Evolutionary conservation across 2,888 invertebrate species (phyloP).

Genomic region (Crossocerus cetratus): DNA sequence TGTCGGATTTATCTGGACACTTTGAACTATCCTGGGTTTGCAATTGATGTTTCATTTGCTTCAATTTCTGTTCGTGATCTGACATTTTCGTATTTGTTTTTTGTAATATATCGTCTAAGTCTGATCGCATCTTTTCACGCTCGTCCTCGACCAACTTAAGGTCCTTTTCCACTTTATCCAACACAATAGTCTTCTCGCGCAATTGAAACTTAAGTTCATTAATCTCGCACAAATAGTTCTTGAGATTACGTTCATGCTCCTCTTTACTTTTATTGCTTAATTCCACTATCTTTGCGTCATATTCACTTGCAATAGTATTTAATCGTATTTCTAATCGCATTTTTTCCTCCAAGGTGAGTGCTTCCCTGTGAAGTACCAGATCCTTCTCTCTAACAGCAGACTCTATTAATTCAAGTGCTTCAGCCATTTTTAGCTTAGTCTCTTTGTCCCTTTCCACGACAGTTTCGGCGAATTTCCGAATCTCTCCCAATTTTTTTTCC

Average conservation of each 20-base stretch:
- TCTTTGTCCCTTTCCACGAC: slow-evolving; percentile 77
- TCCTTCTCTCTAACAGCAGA: slow-evolving; percentile 80
- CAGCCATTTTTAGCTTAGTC: slow-evolving; percentile 79
- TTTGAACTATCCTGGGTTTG: slow-evolving; percentile 55
- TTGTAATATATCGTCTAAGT: slow-evolving; percentile 23
- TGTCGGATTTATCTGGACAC: slow-evolving; percentile 51
- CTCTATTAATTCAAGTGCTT: slow-evolving; percentile 80
- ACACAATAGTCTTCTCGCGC: slow-evolving; percentile 79
- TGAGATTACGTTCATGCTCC: slow-evolving; percentile 80
- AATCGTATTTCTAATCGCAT: slow-evolving; percentile 61
- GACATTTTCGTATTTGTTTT: slow-evolving; percentile 57
- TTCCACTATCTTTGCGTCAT: slow-evolving; percentile 74
- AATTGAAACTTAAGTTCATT: slow-evolving; percentile 80
- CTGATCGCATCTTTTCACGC: slow-evolving; percentile 74
- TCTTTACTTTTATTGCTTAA: slow-evolving; percentile 81
- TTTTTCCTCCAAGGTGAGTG: slow-evolving; percentile 62
- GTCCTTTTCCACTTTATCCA: slow-evolving; percentile 80
- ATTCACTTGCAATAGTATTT: slow-evolving; percentile 63
- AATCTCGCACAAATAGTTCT: slow-evolving; percentile 80
- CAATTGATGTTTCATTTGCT: slow-evolving; percentile 59
- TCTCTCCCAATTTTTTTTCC: slow-evolving; percentile 75
- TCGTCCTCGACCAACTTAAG: slow-evolving; percentile 79
- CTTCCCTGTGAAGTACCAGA: slow-evolving; percentile 78
- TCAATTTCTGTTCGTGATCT: slow-evolving; percentile 63
- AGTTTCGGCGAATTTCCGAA: slow-evolving; percentile 74